Conservation (phyloP, 2,797 vertebrate species). For the Tamandua tetradactyla region DNA sequence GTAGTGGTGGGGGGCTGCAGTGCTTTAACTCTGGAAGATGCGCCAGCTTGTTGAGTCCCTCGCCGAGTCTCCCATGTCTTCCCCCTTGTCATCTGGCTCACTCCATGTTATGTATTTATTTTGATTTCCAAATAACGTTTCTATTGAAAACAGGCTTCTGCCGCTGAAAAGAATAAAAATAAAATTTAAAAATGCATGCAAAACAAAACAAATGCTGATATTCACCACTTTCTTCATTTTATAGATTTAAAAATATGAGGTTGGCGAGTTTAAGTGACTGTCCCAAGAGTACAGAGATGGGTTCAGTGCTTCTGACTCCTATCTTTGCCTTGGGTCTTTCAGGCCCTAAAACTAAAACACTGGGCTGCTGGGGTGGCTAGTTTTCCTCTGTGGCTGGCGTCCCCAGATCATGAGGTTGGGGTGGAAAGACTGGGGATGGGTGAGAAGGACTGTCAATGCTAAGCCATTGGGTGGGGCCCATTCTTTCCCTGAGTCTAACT, state of each 20-base stretch:
- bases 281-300: background rate
- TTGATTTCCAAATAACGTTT: constrained; percentile 10
- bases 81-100: background rate
- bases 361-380: too few species aligned
- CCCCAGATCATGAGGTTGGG: background rate
- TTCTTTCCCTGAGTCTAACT: background rate
- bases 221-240: background rate
- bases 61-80: rapidly evolving
- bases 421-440: background rate
- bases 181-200: background rate
- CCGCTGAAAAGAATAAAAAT: background rate
- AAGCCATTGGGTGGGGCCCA: background rate
- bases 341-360: background rate
- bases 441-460: background rate
- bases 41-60: too few species aligned
- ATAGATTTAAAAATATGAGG: background rate
- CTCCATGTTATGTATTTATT: background rate
- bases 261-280: background rate
- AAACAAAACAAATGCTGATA: background rate
- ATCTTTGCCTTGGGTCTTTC: background rate
- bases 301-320: background rate
- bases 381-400: background rate
- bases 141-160: background rate
- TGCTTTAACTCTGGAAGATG: background rate
- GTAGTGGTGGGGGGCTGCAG: too few species aligned